These are phyloP conservation scores for Limnephilus auricula DNA, from an alignment of 2,888 invertebrate species.

Conservation along the genomic window DNA sequence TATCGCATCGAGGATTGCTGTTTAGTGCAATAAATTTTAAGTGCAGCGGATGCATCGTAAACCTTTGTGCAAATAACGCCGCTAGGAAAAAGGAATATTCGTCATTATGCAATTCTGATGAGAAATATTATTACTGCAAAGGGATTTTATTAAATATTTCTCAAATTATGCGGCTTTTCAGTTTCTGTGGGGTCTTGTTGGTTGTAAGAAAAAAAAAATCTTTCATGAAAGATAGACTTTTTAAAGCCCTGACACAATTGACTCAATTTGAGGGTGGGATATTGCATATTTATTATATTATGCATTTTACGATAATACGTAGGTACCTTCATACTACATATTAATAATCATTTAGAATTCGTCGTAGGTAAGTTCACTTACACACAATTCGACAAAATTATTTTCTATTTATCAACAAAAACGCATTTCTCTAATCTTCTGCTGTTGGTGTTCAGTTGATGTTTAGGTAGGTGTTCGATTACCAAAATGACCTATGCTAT, in stretches of 20 bases:
- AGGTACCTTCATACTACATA: no score
- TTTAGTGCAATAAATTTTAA: conserved; percentile 44
- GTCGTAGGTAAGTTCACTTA: no score
- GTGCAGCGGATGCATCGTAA: conserved; percentile 42
- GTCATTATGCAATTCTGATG: conserved; percentile 12
- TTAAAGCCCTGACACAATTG: background rate
- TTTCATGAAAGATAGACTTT: background rate
- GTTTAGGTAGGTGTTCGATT: no score
- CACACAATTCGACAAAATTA: no score
- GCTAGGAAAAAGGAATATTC: background rate
- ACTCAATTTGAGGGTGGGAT: background rate
- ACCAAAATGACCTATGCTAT: no score
- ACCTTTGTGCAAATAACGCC: conserved; percentile 55
- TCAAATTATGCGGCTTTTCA: background rate
- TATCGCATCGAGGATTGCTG: conserved; percentile 37
- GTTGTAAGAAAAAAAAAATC: background rate
- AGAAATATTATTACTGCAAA: background rate
- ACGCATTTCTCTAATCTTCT: no score
- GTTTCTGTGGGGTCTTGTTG: background rate
- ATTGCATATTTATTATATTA: no score
- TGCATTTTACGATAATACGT: no score
- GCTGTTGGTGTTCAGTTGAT: no score
- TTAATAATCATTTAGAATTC: no score
- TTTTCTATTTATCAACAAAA: no score
- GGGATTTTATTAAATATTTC: background rate